Percentiles rank a stretch among this genome's conserved stretches.
Evolutionary conservation across 2,113 vertebrate genomes (phyloP).

Genomic region (Heterochromis multidens): DNA sequence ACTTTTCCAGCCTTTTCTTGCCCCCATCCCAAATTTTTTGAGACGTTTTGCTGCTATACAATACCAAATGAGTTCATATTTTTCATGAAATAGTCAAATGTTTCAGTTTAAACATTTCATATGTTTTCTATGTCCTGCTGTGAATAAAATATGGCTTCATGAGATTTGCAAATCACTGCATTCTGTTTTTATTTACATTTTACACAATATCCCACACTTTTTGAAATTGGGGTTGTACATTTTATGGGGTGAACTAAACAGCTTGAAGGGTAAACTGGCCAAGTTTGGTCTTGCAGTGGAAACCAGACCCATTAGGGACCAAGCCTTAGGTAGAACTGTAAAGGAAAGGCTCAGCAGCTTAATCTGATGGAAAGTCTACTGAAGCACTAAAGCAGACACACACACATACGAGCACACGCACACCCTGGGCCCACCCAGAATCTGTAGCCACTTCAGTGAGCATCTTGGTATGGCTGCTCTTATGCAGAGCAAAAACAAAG

Average conservation of each 20-base stretch:
- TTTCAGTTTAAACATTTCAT: not conserved
- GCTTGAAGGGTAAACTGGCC: not conserved
- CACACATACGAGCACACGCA: not conserved
- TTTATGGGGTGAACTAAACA: not conserved
- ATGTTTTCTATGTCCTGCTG: not conserved
- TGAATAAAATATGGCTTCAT: not conserved
- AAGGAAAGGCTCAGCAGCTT: slow-evolving; percentile 29
- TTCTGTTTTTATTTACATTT: not conserved
- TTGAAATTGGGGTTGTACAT: not conserved
- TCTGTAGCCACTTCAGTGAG: slow-evolving; percentile 48
- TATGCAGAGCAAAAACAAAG: not conserved
- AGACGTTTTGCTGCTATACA: not conserved
- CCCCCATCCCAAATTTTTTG: not conserved
- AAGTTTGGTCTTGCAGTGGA: not conserved
- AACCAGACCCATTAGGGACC: slow-evolving; percentile 12
- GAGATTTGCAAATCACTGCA: not conserved
- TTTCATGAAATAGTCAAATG: not conserved
- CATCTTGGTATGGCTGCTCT: slow-evolving; percentile 43
- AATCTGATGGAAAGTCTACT: slow-evolving; percentile 60
- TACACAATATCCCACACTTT: not conserved
- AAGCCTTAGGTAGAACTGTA: slow-evolving; percentile 12
- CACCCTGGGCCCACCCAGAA: slow-evolving; percentile 44
- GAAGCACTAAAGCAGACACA: slow-evolving; percentile 15
- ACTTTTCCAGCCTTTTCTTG: not conserved
- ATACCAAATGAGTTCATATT: not conserved